A percentile compares a stretch with the other conserved stretches of the same genome.
phyloP scores from a whole-genome alignment of 2,113 vertebrate species.

The Erythrocercus mccallii region DNA sequence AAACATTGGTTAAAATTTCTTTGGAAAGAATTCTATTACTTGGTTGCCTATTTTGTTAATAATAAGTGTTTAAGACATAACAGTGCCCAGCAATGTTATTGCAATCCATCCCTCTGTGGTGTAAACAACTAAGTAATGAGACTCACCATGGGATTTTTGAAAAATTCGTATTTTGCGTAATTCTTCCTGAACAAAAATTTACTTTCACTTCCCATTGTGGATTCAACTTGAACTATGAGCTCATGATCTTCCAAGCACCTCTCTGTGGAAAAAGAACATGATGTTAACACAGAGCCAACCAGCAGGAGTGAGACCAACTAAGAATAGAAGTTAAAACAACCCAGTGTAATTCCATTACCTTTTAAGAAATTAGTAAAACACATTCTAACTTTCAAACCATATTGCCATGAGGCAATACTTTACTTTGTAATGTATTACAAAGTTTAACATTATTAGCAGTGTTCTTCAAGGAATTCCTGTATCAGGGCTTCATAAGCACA shows the following conservation, averaged over 20 bases:
- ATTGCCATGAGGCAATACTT: neutral
- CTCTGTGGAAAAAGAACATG: constrained; percentile 72
- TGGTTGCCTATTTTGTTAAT: neutral
- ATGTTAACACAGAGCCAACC: neutral
- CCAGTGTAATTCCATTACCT: neutral
- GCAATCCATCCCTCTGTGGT: neutral
- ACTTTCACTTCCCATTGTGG: constrained; percentile 90
- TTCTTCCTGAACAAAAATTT: constrained; percentile 98
- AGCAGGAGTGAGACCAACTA: neutral
- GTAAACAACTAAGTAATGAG: neutral
- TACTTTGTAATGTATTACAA: neutral
- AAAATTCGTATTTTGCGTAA: constrained; percentile 98
- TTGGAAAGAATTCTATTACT: neutral
- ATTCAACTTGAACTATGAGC: constrained; percentile 88
- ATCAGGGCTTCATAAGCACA: neutral
- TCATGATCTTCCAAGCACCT: constrained; percentile 96
- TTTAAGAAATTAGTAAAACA: neutral
- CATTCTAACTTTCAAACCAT: neutral
- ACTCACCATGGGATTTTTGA: constrained; percentile 93
- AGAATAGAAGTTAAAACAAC: neutral
- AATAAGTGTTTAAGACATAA: neutral
- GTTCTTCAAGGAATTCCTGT: neutral
- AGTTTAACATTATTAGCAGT: neutral
- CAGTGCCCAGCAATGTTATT: neutral
- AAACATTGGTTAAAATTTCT: neutral